Evolutionary conservation across 2,888 invertebrate species (phyloP).

Genomic region (Metopia argyrocephala): DNA sequence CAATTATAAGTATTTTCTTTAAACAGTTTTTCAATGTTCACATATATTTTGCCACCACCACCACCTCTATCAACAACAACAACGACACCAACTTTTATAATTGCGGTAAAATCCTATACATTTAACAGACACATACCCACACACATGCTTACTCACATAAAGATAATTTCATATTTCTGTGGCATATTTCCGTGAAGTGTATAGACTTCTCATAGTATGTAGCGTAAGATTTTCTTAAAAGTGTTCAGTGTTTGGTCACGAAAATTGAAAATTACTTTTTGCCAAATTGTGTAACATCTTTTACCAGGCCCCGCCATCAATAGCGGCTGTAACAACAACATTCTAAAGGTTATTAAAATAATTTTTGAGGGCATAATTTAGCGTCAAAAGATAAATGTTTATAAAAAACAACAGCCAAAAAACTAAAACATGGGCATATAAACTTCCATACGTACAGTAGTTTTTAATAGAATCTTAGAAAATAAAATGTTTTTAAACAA

Average conservation of each 20-base stretch:
- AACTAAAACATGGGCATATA: slow-evolving; percentile 20
- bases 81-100: slow-evolving; percentile 54
- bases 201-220: neutral
- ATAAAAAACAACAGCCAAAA: neutral
- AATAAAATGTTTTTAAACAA: slow-evolving; percentile 30
- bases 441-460: neutral
- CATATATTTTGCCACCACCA: slow-evolving; percentile 10
- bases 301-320: neutral
- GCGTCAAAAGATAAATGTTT: slow-evolving; percentile 19
- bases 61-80: too few species aligned
- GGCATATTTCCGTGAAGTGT: neutral
- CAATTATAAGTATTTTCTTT: slow-evolving; percentile 38
- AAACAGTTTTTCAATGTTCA: slow-evolving; percentile 57
- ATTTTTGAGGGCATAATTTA: slow-evolving; percentile 65
- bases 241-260: slow-evolving; percentile 59
- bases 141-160: slow-evolving; percentile 20
- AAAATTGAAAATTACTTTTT: slow-evolving; percentile 62
- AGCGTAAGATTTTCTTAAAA: neutral
- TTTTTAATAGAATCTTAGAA: slow-evolving; percentile 20
- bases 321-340: slow-evolving; percentile 51
- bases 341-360: slow-evolving; percentile 61
- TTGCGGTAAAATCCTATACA: slow-evolving; percentile 59
- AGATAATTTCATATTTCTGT: slow-evolving; percentile 51
- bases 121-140: slow-evolving; percentile 28
- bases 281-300: slow-evolving; percentile 12